Conservation (phyloP, 2,797 vertebrate species). For the Molothrus aeneus region DNA sequence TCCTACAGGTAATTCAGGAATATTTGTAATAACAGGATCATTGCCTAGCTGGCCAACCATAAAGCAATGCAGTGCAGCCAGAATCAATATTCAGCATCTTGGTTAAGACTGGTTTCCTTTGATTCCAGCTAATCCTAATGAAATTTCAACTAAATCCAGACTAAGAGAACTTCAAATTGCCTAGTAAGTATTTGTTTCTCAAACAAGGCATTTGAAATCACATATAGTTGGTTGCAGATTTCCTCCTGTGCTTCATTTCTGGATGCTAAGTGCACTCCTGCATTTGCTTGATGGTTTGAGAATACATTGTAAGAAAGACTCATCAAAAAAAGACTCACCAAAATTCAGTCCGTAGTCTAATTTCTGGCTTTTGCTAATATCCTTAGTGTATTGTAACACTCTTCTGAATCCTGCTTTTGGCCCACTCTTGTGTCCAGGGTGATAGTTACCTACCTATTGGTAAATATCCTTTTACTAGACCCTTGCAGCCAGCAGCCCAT, state of each 20-base stretch:
- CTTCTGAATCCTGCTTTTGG: not conserved
- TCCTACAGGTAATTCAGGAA: not conserved
- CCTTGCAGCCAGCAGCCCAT: not conserved
- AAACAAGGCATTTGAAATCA: not conserved
- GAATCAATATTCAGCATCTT: not conserved
- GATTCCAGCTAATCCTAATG: not conserved
- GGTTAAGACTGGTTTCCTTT: not conserved
- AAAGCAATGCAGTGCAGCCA: not conserved
- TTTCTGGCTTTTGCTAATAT: not conserved
- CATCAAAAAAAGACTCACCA: not conserved
- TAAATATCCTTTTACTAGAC: not conserved
- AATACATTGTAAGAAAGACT: not conserved
- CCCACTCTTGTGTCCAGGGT: not conserved
- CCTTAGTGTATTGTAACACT: not conserved
- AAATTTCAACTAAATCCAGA: not conserved
- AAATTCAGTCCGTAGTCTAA: not conserved
- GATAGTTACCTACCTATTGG: not conserved
- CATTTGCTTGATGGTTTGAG: not conserved
- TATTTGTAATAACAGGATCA: not conserved
- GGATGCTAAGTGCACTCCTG: not conserved
- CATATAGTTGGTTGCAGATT: not conserved
- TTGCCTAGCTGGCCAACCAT: not conserved
- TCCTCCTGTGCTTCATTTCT: not conserved
- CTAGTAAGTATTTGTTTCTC: not conserved
- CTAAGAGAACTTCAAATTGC: not conserved